Percentiles rank a stretch among this genome's conserved stretches.
Evolutionary conservation across 2,113 vertebrate species (phyloP).

Genomic region (Nothocercus nigrocapillus): DNA sequence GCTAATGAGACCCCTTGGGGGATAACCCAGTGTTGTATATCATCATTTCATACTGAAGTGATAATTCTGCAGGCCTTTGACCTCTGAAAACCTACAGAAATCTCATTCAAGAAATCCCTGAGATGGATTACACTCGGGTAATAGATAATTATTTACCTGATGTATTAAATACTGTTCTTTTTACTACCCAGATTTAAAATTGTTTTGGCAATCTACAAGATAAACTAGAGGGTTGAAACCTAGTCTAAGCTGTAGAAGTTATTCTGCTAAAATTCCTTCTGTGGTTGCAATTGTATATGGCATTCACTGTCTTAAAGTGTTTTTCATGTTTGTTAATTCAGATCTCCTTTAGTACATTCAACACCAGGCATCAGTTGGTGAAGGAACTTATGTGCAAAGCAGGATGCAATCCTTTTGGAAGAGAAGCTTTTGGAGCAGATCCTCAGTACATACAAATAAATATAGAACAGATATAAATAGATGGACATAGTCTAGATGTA

Average conservation of each 20-base stretch:
- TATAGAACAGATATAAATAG: too few relatives aligned
- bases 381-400: neutral
- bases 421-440: neutral
- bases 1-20: neutral
- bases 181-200: neutral
- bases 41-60: neutral
- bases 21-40: neutral
- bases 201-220: neutral
- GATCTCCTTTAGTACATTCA: neutral
- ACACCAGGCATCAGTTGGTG: accelerated
- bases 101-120: neutral
- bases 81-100: neutral
- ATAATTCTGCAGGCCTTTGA: neutral
- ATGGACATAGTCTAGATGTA: neutral
- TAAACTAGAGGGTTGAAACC: neutral
- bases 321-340: neutral
- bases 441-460: neutral
- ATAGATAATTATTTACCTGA: neutral
- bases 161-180: neutral
- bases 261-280: neutral
- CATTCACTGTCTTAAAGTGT: neutral
- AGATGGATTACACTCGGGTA: neutral
- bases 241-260: neutral
- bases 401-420: neutral
- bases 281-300: neutral